Evolutionary conservation across 2,797 vertebrate species (phyloP), one percentile per base, ranked within the genome.

Genomic region (Natrix natrix): DNA sequence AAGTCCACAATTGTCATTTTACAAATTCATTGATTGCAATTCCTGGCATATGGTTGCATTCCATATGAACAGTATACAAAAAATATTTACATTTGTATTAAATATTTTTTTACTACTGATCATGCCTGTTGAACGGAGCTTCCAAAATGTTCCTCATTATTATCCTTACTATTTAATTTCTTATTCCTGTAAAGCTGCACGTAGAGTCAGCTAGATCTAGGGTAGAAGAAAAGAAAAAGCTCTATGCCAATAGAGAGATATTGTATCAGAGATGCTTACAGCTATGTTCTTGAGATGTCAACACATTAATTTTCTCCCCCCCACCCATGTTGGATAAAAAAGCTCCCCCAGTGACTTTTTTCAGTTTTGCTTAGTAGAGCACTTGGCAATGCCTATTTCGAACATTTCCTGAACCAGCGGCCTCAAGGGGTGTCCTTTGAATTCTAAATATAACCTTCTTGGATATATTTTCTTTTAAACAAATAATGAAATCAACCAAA

Each of bases 351-450:
- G 37, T 48, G 37, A 43, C 4, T 48, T 60, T 59, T 13, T 92
- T 95, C 12, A 37, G n/a, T 86, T 90, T 12, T 60, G 48, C 60
- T 95, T 60, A 78, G 26, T 8, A 0, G n/a, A 89, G 48, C 43
- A 59, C 7, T 91, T 94, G 93, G 59, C 28, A 93, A 0, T 89
- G 83, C 5, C 48, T 83, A 0, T 94, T 93, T 22, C 57, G 94
- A 63, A 93, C 32, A 0, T 92, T 60, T 88, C 94, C 93, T 89
- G 66, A 95, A 93, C 95, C 91, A 28, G 28, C 93, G 37, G 92
- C 87, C 89, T 37, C 69, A 91, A 63, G 57, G 93, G 43, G 26
- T 0, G 0, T 90, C 37, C 48, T 94, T 92, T 90, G 37, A 63
- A 22, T 20, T 94, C 92, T 93, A 8, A 93, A 93, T 93, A 94